Conservation (phyloP, 2,888 invertebrate species). For the Athripsodes cinereus region DNA sequence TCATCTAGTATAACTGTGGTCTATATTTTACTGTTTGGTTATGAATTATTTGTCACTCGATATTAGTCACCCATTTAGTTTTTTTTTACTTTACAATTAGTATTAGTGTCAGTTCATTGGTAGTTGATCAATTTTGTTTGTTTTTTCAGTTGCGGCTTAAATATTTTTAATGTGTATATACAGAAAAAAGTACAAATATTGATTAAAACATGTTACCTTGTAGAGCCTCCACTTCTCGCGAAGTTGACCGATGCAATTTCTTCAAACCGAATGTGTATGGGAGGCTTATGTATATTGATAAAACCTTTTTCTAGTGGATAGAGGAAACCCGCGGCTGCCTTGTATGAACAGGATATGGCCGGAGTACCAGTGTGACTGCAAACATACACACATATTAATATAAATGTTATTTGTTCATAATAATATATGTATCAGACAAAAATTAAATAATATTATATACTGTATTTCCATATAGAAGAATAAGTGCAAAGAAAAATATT, state of each 20-base stretch:
- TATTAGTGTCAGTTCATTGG: neutral
- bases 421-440: too few species aligned
- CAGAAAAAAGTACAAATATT: neutral
- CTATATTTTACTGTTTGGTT: too few species aligned
- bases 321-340: slow-evolving; percentile 93
- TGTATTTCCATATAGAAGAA: too few species aligned
- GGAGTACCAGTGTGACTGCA: slow-evolving; percentile 77
- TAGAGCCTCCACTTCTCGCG: slow-evolving; percentile 87
- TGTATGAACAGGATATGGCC: slow-evolving; percentile 93
- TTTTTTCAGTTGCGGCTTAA: too few species aligned
- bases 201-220: slow-evolving; percentile 38
- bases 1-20: too few species aligned
- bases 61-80: too few species aligned
- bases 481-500: neutral
- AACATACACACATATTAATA: slow-evolving; percentile 15
- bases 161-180: neutral
- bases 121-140: neutral
- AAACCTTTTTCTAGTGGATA: slow-evolving; percentile 98
- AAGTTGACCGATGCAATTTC: slow-evolving; percentile 93
- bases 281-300: slow-evolving; percentile 98
- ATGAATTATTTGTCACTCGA: too few species aligned
- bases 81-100: too few species aligned
- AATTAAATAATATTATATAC: too few species aligned
- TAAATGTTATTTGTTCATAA: neutral
- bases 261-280: slow-evolving; percentile 95